A percentile compares a stretch with the other conserved stretches of the same genome.
These are phyloP conservation scores for Toxotes chatareus DNA, from an alignment of 2,113 vertebrate genomes.

Conservation along the genomic window DNA sequence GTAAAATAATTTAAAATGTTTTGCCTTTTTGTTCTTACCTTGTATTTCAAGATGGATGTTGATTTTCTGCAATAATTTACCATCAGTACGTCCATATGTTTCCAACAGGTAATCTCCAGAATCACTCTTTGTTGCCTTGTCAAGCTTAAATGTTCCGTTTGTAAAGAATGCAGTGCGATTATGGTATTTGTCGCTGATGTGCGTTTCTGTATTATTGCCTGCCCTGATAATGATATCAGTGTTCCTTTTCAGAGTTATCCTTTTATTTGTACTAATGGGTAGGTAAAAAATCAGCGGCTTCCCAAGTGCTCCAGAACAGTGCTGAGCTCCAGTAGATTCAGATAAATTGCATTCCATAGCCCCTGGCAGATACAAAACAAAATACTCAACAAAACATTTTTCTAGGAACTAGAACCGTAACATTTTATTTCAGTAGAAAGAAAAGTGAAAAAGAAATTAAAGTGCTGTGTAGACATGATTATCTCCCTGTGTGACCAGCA, in stretches of 20 bases:
- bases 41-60: conserved; percentile 18
- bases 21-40: conserved; percentile 11
- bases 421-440: not conserved
- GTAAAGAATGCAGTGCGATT: not conserved
- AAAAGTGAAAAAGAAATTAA: too few relatives aligned
- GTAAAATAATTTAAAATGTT: too few relatives aligned
- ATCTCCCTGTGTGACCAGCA: too few relatives aligned
- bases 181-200: not conserved
- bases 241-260: not conserved
- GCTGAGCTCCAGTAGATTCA: not conserved
- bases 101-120: conserved; percentile 25
- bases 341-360: conserved; percentile 4
- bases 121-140: not conserved
- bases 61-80: accelerated
- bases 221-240: not conserved
- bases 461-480: too few relatives aligned
- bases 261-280: not conserved
- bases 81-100: not conserved
- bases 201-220: not conserved
- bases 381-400: not conserved
- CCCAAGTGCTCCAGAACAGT: conserved; percentile 23
- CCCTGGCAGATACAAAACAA: not conserved
- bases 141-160: conserved; percentile 18
- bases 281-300: conserved; percentile 18
- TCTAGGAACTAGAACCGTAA: not conserved